A percentile compares a stretch with the other conserved stretches of the same genome.
Conservation (phyloP, 1,140 invertebrate genomes). For the Drosophila grimshawi region DNA sequence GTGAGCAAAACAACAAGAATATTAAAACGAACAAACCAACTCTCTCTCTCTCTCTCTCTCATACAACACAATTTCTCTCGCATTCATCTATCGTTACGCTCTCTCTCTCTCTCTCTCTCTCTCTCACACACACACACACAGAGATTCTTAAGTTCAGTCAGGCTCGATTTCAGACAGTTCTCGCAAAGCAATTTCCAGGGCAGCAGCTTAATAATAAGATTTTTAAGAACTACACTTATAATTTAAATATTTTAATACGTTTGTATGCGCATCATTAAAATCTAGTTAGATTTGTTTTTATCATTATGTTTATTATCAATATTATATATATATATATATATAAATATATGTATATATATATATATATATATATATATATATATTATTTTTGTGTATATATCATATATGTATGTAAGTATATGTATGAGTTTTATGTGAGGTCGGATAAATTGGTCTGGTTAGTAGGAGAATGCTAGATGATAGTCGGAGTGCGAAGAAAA, state of each 20-base stretch:
- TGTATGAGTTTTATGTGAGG: not conserved
- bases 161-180: not conserved
- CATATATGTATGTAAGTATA: not conserved
- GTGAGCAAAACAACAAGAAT: not conserved
- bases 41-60: constrained; percentile 1
- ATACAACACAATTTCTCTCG: not conserved
- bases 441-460: not conserved
- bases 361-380: constrained; percentile 4
- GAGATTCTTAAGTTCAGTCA: no score
- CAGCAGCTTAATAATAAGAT: constrained; percentile 17
- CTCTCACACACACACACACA: not conserved
- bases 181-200: constrained; percentile 31
- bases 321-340: not conserved
- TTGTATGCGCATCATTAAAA: constrained; percentile 19
- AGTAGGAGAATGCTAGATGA: constrained; percentile 18
- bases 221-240: constrained; percentile 17
- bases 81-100: not conserved
- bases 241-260: constrained; percentile 8
- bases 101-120: not conserved
- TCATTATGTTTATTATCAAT: constrained; percentile 8
- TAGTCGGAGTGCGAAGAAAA: not conserved
- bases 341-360: constrained; percentile 3
- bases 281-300: constrained; percentile 35
- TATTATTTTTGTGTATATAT: not conserved
- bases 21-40: constrained; percentile 3